These are phyloP conservation scores for Thelaira solivaga DNA, from an alignment of 2,888 invertebrate genomes.

Conservation along the genomic window DNA sequence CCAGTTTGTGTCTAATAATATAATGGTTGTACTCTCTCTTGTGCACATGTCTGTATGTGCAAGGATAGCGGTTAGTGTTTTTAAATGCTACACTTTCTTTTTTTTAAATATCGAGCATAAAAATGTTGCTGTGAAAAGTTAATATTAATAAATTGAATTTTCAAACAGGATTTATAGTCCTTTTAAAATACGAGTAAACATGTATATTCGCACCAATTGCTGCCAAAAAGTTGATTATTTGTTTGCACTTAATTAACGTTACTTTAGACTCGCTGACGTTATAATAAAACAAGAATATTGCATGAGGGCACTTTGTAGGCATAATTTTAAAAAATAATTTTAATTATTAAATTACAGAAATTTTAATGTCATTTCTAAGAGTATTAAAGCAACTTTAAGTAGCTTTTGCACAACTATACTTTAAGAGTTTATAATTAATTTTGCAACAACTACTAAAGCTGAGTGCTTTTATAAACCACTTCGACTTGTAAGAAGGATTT, in stretches of 20 bases:
- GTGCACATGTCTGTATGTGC: background rate
- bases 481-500: too few species aligned
- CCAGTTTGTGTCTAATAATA: background rate
- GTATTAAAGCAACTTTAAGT: too few species aligned
- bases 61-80: constrained; percentile 4
- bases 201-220: background rate
- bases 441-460: too few species aligned
- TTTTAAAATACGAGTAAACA: background rate
- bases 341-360: too few species aligned
- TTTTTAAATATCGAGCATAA: constrained; percentile 6
- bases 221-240: constrained; percentile 31
- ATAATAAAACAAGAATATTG: too few species aligned
- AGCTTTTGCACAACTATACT: too few species aligned
- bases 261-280: too few species aligned
- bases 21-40: background rate
- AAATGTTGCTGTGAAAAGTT: constrained; percentile 10
- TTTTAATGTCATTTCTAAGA: too few species aligned
- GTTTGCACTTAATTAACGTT: constrained; percentile 37
- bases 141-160: constrained; percentile 55
- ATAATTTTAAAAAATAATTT: too few species aligned
- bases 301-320: too few species aligned
- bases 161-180: constrained; percentile 40
- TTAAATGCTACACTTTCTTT: constrained; percentile 5
- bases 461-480: too few species aligned
- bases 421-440: too few species aligned